These are phyloP conservation scores for Sparus aurata DNA, from an alignment of 2,797 vertebrate genomes.

Conservation along the genomic window DNA sequence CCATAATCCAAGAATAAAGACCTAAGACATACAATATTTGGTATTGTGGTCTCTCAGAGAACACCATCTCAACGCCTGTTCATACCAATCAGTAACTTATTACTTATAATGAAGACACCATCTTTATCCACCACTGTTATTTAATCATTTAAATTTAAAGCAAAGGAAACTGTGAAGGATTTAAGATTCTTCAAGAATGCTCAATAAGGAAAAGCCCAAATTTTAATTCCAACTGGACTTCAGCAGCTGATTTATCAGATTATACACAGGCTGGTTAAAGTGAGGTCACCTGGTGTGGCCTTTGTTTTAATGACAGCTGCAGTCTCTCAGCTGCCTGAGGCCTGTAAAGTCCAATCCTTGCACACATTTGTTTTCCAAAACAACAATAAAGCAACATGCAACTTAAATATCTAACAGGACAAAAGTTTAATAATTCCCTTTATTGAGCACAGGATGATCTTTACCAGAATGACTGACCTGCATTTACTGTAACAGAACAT, in stretches of 20 bases:
- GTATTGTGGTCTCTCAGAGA: neutral
- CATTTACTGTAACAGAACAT: neutral
- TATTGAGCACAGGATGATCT: neutral
- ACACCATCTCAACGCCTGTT: neutral
- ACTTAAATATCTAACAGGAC: slow-evolving; percentile 9
- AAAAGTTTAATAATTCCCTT: neutral
- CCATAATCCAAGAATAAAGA: neutral
- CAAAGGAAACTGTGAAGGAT: neutral
- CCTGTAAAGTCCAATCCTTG: neutral
- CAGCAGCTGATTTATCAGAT: neutral
- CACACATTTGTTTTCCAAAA: neutral
- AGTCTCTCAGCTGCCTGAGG: neutral
- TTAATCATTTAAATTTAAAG: neutral
- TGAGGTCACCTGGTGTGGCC: neutral
- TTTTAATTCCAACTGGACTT: neutral
- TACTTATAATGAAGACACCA: neutral
- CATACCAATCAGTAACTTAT: neutral
- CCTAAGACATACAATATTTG: neutral
- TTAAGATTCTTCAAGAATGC: neutral
- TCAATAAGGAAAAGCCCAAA: neutral
- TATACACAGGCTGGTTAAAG: neutral
- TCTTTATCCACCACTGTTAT: neutral
- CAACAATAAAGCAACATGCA: neutral
- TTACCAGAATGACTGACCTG: neutral
- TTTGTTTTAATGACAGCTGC: neutral